A percentile compares a stretch with the other conserved stretches of the same genome.
Conservation (phyloP, 1,140 invertebrate species). For the Polypedilum vanderplanki region DNA sequence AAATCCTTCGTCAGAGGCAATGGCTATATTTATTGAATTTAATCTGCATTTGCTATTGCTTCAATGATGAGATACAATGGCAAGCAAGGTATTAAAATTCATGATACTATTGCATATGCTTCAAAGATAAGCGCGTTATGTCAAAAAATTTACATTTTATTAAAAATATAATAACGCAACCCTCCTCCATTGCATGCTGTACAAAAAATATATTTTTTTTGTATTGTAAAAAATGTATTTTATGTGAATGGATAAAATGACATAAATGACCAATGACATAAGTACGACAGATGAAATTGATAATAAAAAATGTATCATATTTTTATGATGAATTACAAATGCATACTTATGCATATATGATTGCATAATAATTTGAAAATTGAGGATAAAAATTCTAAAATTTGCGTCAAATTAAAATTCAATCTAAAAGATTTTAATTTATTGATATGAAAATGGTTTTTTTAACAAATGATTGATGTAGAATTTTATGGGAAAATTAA, state of each 20-base stretch:
- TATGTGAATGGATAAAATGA: too few relatives aligned
- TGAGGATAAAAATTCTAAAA: too few relatives aligned
- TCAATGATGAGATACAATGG: not conserved
- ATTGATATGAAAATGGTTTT: too few relatives aligned
- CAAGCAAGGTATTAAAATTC: not conserved
- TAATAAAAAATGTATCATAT: not conserved
- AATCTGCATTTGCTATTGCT: not conserved
- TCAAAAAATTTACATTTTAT: slow-evolving; percentile 11
- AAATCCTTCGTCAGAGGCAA: not conserved
- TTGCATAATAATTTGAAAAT: too few relatives aligned
- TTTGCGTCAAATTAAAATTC: too few relatives aligned
- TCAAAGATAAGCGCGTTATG: not conserved
- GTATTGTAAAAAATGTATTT: not conserved
- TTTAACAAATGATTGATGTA: too few relatives aligned
- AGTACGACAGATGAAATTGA: slow-evolving; percentile 10
- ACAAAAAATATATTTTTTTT: not conserved
- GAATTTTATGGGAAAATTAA: too few relatives aligned
- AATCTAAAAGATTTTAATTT: too few relatives aligned
- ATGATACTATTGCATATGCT: not conserved
- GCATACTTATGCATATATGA: too few relatives aligned
- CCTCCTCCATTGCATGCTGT: too few relatives aligned
- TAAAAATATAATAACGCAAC: not conserved
- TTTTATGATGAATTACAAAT: too few relatives aligned
- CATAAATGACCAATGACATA: not conserved
- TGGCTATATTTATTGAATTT: slow-evolving; percentile 13